Percentiles rank a stretch among this genome's conserved stretches.
Conservation (phyloP, 2,888 invertebrate species). For the Noctua janthe region DNA sequence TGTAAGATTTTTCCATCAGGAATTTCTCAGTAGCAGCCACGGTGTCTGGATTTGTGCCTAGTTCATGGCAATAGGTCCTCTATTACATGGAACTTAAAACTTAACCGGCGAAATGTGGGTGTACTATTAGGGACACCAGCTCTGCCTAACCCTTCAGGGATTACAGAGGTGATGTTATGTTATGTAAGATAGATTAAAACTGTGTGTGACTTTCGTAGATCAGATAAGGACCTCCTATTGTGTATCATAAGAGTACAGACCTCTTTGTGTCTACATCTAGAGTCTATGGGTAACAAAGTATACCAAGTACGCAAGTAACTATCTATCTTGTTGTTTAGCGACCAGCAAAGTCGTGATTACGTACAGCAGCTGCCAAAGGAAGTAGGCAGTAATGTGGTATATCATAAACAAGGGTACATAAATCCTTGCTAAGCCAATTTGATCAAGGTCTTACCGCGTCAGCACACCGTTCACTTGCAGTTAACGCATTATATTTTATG, state of each 20-base stretch:
- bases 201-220: background rate
- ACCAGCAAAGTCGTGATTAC: background rate
- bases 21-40: too few species aligned
- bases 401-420: background rate
- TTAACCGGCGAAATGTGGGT: too few species aligned
- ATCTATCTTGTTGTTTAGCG: too few species aligned
- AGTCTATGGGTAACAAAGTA: background rate
- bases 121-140: too few species aligned
- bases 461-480: constrained; percentile 41
- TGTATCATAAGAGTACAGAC: background rate
- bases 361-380: constrained; percentile 14
- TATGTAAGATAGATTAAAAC: background rate
- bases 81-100: too few species aligned
- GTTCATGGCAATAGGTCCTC: too few species aligned
- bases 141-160: too few species aligned
- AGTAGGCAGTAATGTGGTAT: constrained; percentile 5
- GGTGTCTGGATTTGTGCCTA: too few species aligned
- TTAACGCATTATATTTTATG: constrained; percentile 7
- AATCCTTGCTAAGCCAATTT: constrained; percentile 37
- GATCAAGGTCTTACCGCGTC: constrained; percentile 33
- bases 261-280: constrained; percentile 1
- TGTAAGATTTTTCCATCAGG: too few species aligned
- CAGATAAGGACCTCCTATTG: background rate
- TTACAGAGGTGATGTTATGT: too few species aligned
- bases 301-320: background rate